Base-by-base conservation (phyloP, 2,888 invertebrate genomes). In the Eumerus sabulonum region DNA sequence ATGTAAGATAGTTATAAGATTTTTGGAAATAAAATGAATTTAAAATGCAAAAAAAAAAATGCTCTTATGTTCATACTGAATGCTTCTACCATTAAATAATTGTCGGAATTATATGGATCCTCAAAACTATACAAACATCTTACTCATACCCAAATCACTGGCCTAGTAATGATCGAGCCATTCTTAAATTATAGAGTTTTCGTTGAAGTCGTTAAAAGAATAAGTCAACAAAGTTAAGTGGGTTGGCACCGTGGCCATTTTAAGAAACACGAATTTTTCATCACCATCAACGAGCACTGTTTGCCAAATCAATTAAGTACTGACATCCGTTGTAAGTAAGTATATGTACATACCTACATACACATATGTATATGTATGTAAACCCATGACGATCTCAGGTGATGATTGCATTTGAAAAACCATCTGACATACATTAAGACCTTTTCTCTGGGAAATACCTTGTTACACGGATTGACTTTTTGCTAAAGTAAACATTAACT, bases 241-340 rank as follows among this genome's bases (percentile, higher is more conserved):
- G 72, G 57, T 64, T 72, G 64, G 53, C n/a, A 16, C 38, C 36
- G 64, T 64, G 59, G 59, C 72, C 72, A 64, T 72, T 63, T 72
- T 64, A 54, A 40, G 53, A 72, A 72, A 72, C 40, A 68, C 59
- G 36, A 54, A 50, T 54, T 66, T 74, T 77, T 81, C 68, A 67
- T 76, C 64, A 79, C 48, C 74, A 71, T 59, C 70, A 59, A 79
- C 83, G 57, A 54, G 70, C 82, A 64, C 76, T 87, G 83, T 87
- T 87, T 87, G 86, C 85, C 83, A 83, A 85, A 86, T 84, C 85
- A 86, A 87, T 87, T 87, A 86, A 86, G 85, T 83, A 84, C 84
- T 83, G 83, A 83, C 84, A 85, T 68, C 60, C 73, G 62, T 72
- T 57, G 67, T 66, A 67, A 51, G 48, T 63, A 44, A 27, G 27